Conservation (phyloP, 2,888 invertebrate species). For the Xiphydria camelus region DNA sequence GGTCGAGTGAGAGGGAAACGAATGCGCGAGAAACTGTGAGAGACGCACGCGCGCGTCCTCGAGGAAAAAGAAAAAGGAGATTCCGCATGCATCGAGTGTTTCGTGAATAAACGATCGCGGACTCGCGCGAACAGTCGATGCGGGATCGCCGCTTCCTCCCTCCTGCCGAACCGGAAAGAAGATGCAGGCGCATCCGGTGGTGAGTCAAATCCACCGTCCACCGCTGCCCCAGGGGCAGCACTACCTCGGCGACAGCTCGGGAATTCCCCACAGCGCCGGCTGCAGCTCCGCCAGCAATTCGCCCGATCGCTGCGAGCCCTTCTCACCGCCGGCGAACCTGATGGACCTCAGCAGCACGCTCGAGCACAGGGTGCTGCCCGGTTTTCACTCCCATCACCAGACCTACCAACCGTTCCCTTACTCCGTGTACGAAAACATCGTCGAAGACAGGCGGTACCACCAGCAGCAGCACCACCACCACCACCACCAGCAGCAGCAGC, state of each 20-base stretch:
- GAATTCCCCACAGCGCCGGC: conserved; percentile 45
- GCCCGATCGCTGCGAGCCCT: conserved; percentile 43
- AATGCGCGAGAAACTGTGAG: too few species aligned
- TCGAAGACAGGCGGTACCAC: conserved; percentile 14
- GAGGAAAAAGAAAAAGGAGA: neutral
- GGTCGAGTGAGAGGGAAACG: too few species aligned
- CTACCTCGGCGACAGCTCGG: conserved; percentile 42
- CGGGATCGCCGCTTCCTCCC: too few species aligned
- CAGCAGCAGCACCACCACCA: conserved; percentile 26
- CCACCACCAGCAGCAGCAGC: conserved; percentile 10
- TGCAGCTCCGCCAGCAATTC: conserved; percentile 51
- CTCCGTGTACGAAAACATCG: conserved; percentile 6
- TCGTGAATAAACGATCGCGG: neutral
- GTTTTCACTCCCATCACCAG: conserved; percentile 24
- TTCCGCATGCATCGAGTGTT: neutral
- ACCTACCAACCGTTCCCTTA: conserved; percentile 17
- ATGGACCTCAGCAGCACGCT: conserved; percentile 47
- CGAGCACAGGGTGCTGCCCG: conserved; percentile 32
- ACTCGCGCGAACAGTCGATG: too few species aligned
- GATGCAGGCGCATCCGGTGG: conserved; percentile 42
- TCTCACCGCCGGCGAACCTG: conserved; percentile 43
- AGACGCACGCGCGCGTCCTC: too few species aligned
- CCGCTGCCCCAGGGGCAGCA: conserved; percentile 27
- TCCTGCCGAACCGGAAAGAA: too few species aligned
- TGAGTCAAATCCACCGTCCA: conserved; percentile 28